phyloP scores from a whole-genome alignment of 2,797 vertebrate species.

The Danio aesculapii region DNA sequence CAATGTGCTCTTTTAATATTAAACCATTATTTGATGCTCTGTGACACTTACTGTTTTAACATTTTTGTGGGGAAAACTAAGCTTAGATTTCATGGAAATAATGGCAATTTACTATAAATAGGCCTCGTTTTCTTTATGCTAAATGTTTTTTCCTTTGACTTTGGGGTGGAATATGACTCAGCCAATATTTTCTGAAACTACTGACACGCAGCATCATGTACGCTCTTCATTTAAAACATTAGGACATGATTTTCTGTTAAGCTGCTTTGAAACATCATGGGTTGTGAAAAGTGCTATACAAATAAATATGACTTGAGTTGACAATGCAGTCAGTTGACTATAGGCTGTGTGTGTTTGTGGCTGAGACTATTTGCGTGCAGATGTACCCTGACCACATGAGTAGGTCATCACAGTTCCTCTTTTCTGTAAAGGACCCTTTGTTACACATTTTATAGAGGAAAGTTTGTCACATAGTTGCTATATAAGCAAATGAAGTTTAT shows the following conservation, averaged over 20 bases:
- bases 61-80: not conserved
- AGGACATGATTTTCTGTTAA: not conserved
- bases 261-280: not conserved
- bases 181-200: not conserved
- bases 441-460: constrained; percentile 42
- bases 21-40: not conserved
- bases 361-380: constrained; percentile 40
- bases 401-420: constrained; percentile 49
- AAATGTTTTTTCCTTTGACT: not conserved
- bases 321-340: constrained; percentile 14
- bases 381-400: constrained; percentile 43
- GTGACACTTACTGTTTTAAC: too few species aligned
- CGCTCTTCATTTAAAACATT: constrained; percentile 2
- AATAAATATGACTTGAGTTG: constrained; percentile 2
- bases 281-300: not conserved
- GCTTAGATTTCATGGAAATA: not conserved
- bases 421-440: constrained; percentile 55
- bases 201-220: constrained; percentile 5
- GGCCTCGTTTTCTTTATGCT: not conserved
- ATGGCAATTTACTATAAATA: too few species aligned
- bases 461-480: constrained; percentile 31
- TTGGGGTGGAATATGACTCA: not conserved
- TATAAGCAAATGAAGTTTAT: not conserved
- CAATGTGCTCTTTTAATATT: not conserved
- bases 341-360: constrained; percentile 28